Evolutionary conservation across 2,888 invertebrate genomes (phyloP), one percentile per base, ranked within the genome.

Genomic region (Dasypogon diadema): DNA sequence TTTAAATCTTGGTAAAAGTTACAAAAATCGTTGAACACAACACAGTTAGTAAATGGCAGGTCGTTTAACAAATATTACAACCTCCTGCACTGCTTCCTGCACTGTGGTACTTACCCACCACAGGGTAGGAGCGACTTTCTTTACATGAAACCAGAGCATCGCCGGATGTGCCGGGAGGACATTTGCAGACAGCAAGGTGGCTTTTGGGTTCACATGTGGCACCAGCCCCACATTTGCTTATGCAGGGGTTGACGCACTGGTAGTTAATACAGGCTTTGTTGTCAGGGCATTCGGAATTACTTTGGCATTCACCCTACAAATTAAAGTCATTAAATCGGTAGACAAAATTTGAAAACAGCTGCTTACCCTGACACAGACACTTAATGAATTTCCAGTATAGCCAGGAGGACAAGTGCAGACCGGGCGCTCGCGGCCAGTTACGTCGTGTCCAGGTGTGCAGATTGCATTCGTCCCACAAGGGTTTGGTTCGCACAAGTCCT

Each of bases 371-470:
- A 88, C 89, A 83, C 96, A 96, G 80, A 89, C 87, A 4, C 88
- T 87, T 37, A 95, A 87, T 1, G 94, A 92, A 83, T 95, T 93
- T 30, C 95, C 95, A 68, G 92, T 89, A 83, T 92, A 92, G 55
- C 94, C 94, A 2, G 90, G 86, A 12, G 91, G 90, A 82, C 95
- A 95, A 8, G 93, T 94, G 83, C 95, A 96, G 55, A 96, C 95
- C 4, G 95, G 95, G 3, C 95, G 89, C 81, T 95, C 94, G 74
- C 91, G 91, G 54, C 93, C 93, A 4, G 91, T 91, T 77, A 91
- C 91, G 84, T 96, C 95, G 83, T 92, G 92, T 2, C 96, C 96
- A 0, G 95, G 94, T 16, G 91, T 91, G 82, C 96, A 96, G 77
- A 85, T 82, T 58, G 86, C 85, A 78, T 86, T 86, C 12, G 87